Base-by-base conservation (phyloP, 2,113 vertebrate species). In the Porphyrio hochstetteri region DNA sequence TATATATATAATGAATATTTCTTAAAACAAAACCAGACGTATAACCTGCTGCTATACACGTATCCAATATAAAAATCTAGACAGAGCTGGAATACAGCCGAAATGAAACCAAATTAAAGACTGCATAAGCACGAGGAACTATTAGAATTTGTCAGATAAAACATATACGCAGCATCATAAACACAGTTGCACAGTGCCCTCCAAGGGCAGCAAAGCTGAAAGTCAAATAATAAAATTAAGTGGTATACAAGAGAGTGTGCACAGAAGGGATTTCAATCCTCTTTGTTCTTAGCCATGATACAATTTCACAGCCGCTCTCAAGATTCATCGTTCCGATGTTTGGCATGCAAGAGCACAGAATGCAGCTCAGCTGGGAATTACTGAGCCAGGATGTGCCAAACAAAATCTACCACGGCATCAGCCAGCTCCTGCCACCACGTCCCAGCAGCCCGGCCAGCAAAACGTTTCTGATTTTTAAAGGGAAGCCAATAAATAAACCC, bases 171-270 rank as follows among this genome's bases (percentile, higher is more conserved):
- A 70, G 65, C 44, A 68, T 46, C 81, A 56, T 90, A 90, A 96
- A 90, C 40, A 79, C 80, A 86, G 94, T 29, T 88, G 59, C 80
- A 94, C 74, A 83, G 75, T 92, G 89, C 92, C 95, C 82, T 91
- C 92, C 87, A 82, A 95, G 95, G 92, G 90, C 86, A 89, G 81
- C 61, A 85, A 86, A 95, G 74, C 86, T 90, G 67, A 81, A 96
- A 93, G 61, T 61, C 72, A 91, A 95, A 97, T 92, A 86, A 93
- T 75, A 95, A 96, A 96, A 95, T 92, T 90, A 96, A 95, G 82
- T 46, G 77, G 42, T 60, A 53, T 90, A 87, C 65, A 61, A 79
- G 80, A 82, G 44, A 88, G 64, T 4, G 40, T 40, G 65, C 92
- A 95, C 82, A 91, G 90, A 78, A 94, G 82, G 86, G 84, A 95